Conservation (phyloP, 2,113 vertebrate genomes). For the Perccottus glenii region DNA sequence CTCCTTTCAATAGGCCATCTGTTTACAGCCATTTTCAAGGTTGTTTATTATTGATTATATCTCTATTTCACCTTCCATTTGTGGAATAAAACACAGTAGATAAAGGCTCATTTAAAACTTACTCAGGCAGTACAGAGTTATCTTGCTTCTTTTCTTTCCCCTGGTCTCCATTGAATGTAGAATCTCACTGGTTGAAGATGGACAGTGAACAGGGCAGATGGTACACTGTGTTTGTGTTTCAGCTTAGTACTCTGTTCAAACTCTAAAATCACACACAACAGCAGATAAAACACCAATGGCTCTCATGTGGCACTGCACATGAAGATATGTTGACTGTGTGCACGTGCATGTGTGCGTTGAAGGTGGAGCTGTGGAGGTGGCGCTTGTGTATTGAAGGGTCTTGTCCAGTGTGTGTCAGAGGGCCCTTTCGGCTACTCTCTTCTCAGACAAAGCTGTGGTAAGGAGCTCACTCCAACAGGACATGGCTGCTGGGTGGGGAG, state of each 20-base stretch:
- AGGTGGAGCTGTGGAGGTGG: constrained; percentile 63
- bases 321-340: constrained; percentile 33
- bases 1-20: constrained; percentile 76
- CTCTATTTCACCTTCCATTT: constrained; percentile 61
- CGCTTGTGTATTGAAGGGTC: constrained; percentile 74
- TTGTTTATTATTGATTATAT: constrained; percentile 80
- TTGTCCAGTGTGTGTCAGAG: constrained; percentile 76
- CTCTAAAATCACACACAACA: constrained; percentile 71
- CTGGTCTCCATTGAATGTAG: constrained; percentile 58
- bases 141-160: constrained; percentile 48
- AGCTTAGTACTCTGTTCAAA: constrained; percentile 76
- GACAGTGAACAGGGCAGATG: constrained; percentile 72
- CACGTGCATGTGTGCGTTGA: constrained; percentile 16
- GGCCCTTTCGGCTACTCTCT: constrained; percentile 78
- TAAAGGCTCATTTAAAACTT: constrained; percentile 76
- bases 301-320: constrained; percentile 65
- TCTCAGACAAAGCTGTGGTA: constrained; percentile 77
- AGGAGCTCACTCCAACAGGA: constrained; percentile 79
- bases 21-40: constrained; percentile 79
- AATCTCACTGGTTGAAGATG: constrained; percentile 53
- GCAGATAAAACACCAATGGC: constrained; percentile 76
- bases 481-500: constrained; percentile 71
- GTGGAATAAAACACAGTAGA: constrained; percentile 51
- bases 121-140: constrained; percentile 41
- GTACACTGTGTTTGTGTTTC: constrained; percentile 78